Base-by-base conservation (phyloP, 1,140 invertebrate genomes). In the Anthonomus grandis region DNA sequence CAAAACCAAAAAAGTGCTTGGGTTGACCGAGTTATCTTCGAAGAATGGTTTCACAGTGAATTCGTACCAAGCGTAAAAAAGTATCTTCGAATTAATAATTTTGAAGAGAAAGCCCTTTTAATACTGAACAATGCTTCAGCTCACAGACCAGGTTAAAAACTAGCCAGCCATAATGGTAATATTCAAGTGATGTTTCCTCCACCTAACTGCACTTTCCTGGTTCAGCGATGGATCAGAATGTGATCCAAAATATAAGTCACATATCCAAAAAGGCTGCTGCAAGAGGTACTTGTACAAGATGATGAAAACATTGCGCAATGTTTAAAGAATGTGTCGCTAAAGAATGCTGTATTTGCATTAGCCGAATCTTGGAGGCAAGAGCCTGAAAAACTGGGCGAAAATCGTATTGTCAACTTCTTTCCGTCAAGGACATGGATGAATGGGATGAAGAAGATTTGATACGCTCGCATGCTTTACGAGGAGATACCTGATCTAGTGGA, bases 131-230 rank as follows among this genome's bases (percentile, higher is more conserved):
- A 71, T 64, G 64, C 64, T 18, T 63, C 62, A 39, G 59, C 64
- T 27, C 71, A 70, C 59, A 39, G 17, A 17, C 15, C 17, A 6
- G 37, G 15, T 39, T n/a, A 6, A 39, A 17, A 49, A 38, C 19
- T 49, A 13, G 5, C 19, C 24, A 49, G 6, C 41, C n/a, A 49
- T 37, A 41, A 63, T 55, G 19, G 45, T 10, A 37, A 41, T 27
- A 55, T 62, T 22, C 19, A 12, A 4, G 53, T 64, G 0, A 57
- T 37, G 31, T 66, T 59, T 63, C 61, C 76, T 4, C 74, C 75
- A 25, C 56, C 70, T 19, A 77, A 77, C 53, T 68, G 68, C 0
- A 77, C 75, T 1, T n/a, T n/a, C n/a, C n/a, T n/a, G n/a, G n/a
- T n/a, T n/a, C n/a, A n/a, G n/a, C n/a, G n/a, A n/a, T n/a, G n/a